phyloP scores from a whole-genome alignment of 2,113 vertebrate genomes.

The Bos indicus region DNA sequence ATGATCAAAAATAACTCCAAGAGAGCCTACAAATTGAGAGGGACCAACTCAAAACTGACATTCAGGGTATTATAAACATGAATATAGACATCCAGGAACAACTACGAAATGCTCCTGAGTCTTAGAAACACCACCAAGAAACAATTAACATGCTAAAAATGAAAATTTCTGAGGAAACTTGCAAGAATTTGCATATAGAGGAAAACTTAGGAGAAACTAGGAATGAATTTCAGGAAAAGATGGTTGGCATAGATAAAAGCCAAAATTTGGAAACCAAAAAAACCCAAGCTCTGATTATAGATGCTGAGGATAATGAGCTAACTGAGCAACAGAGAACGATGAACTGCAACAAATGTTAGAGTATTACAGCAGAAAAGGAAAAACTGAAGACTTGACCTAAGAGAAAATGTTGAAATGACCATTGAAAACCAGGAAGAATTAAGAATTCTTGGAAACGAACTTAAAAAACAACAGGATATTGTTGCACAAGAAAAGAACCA shows the following conservation, averaged over 20 bases:
- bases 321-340: constrained; percentile 57
- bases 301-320: constrained; percentile 14
- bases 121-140: constrained; percentile 72
- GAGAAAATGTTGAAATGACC: constrained; percentile 57
- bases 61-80: constrained; percentile 76
- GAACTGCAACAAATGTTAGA: constrained; percentile 58
- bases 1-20: constrained; percentile 63
- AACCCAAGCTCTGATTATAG: background rate
- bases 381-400: constrained; percentile 56
- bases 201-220: constrained; percentile 39
- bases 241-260: constrained; percentile 30
- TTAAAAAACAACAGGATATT: constrained; percentile 57
- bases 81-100: constrained; percentile 77
- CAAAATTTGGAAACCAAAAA: background rate
- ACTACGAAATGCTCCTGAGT: constrained; percentile 46
- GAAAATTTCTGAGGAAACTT: constrained; percentile 66
- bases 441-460: constrained; percentile 51
- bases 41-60: constrained; percentile 78
- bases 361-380: constrained; percentile 54
- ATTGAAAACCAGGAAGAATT: constrained; percentile 71
- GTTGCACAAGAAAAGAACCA: constrained; percentile 17
- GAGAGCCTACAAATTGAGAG: constrained; percentile 72
- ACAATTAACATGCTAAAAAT: constrained; percentile 60
- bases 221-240: constrained; percentile 54
- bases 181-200: constrained; percentile 28